phyloP scores from a whole-genome alignment of 2,113 vertebrate species.

The Buteo buteo region DNA sequence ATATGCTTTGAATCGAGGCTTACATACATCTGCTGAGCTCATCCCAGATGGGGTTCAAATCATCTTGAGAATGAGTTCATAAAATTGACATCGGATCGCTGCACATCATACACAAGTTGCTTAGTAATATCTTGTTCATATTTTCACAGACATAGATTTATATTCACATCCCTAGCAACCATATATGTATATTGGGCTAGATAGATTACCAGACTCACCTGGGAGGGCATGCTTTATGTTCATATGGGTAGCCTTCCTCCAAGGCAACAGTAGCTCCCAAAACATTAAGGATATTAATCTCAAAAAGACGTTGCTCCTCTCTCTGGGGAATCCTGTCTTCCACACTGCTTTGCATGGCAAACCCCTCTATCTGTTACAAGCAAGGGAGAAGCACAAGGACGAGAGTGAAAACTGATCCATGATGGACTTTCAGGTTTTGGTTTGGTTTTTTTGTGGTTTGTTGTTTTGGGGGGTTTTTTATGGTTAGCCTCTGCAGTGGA shows the following conservation, averaged over 20 bases:
- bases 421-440: not conserved
- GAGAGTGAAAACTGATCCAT: not conserved
- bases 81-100: not conserved
- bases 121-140: not conserved
- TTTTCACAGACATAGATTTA: not conserved
- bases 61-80: not conserved
- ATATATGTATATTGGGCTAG: not conserved
- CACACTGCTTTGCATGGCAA: not conserved
- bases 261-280: not conserved
- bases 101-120: not conserved
- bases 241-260: not conserved
- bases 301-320: not conserved
- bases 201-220: not conserved
- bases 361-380: not conserved
- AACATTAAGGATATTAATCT: not conserved
- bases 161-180: not conserved
- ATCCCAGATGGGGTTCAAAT: not conserved
- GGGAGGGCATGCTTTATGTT: not conserved
- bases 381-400: not conserved
- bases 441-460: not conserved
- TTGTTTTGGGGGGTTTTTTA: accelerated
- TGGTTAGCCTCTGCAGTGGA: not conserved
- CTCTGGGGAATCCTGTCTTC: not conserved
- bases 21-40: not conserved
- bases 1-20: not conserved